Base-by-base conservation (phyloP, 2,113 vertebrate genomes). In the Crotalus horridus region DNA sequence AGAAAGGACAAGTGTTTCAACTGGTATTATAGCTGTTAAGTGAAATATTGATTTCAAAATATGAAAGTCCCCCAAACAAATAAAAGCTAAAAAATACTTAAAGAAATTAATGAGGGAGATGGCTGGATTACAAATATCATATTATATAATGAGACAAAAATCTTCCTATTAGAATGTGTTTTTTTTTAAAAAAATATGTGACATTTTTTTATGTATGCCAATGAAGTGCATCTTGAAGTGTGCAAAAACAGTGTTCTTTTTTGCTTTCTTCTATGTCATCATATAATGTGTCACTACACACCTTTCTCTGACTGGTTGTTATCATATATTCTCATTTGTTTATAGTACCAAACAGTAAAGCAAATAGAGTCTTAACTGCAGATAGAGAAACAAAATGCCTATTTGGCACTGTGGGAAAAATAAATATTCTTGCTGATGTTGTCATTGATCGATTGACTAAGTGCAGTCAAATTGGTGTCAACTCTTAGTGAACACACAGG, bases 81-180 rank as follows among this genome's bases (percentile, higher is more conserved):
- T 74, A 91, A 88, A 92, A 33, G 3, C 46, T 88, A 93, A 93
- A 94, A 88, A 43, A 89, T 51, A 91, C 0, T 0, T 91, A 90
- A 64, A 64, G 29, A 24, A 46, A 48, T 10, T 51, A 48, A 46
- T 69, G 58, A 43, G 46, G 46, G 3, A n/a, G 13, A 26, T 90
- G 26, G 46, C 59, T 29, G 48, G 29, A 48, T 69, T 53, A 53
- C 26, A 20, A 51, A 69, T 90, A 26, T 48, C 9, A 33, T 13
- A 26, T 64, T 51, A 61, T n/a, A 51, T 6, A 90, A n/a, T 33
- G 7, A 43, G 43, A 29, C 17, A 9, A 21, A 48, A 53, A 51
- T 90, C 29, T 24, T 64, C 43, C 43, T n/a, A 10, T 90, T 51
- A 51, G 23, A 5, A 48, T 23, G 87, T 39, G 39, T 51, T n/a